Percentiles rank a stretch among this genome's conserved stretches.
Conservation (phyloP, 2,888 invertebrate genomes). For the Bellardia pandia region DNA sequence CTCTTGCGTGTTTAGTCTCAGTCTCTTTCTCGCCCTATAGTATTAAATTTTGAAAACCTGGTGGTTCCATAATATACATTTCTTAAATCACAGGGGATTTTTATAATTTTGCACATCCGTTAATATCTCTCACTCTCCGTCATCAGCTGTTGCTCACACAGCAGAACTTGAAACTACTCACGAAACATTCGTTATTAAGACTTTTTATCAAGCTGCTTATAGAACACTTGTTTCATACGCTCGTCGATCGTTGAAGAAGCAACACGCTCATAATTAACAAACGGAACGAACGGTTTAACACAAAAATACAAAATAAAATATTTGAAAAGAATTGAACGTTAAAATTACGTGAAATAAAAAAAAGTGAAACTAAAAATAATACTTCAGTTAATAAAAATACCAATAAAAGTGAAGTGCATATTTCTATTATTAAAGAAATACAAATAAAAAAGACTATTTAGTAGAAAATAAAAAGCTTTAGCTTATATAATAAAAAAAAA, state of each 20-base stretch:
- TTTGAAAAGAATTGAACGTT: conserved; percentile 60
- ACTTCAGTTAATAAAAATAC: background rate
- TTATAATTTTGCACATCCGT: conserved; percentile 58
- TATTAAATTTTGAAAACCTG: background rate
- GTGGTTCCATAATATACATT: conserved; percentile 1
- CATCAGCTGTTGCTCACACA: background rate
- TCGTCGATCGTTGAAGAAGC: conserved; percentile 79
- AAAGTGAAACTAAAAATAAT: background rate
- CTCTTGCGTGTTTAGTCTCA: background rate
- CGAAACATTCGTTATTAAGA: conserved; percentile 63
- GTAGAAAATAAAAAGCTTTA: conserved; percentile 68
- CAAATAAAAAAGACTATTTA: conserved; percentile 32
- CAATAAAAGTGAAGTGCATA: conserved; percentile 34
- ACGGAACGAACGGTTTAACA: conserved; percentile 54
- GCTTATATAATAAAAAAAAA: background rate
- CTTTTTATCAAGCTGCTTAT: conserved; percentile 81
- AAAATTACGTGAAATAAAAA: conserved; percentile 60
- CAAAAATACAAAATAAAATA: conserved; percentile 40
- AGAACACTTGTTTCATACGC: conserved; percentile 82
- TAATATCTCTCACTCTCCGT: conserved; percentile 36
- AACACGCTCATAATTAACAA: conserved; percentile 42
- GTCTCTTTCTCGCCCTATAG: background rate
- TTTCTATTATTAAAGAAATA: conserved; percentile 67
- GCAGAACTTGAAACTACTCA: conserved; percentile 64
- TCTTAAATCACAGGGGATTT: conserved; percentile 36